These are phyloP conservation scores for Eunapius fragilis DNA, from an alignment of 37 sponge, comb jelly and placozoan species.

Conservation along the genomic window DNA sequence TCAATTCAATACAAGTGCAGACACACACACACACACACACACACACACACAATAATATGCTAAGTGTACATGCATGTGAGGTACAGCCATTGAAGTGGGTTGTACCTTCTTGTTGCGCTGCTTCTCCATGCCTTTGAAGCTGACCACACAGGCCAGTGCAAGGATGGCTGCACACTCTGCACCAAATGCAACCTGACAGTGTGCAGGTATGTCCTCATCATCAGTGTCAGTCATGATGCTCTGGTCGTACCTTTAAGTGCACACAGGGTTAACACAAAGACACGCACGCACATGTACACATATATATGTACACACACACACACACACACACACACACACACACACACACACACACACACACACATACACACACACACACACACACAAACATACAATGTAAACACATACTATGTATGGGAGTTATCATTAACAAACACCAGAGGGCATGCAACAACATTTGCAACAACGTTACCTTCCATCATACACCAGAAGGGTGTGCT, in stretches of 20 bases:
- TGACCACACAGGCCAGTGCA: conserved; percentile 45
- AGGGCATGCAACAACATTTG: too few relatives aligned
- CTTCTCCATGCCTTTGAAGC: conserved; percentile 50
- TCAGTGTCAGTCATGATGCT: conserved; percentile 69
- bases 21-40: too few relatives aligned
- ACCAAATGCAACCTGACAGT: conserved; percentile 37
- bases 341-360: too few relatives aligned
- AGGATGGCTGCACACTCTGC: conserved; percentile 61
- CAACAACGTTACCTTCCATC: conserved; percentile 54
- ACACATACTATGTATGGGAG: too few relatives aligned
- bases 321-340: too few relatives aligned
- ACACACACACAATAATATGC: background rate
- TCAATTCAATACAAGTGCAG: background rate
- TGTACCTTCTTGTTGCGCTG: conserved; percentile 15
- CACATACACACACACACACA: too few relatives aligned
- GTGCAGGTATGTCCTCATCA: conserved; percentile 50
- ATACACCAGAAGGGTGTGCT: conserved; percentile 17
- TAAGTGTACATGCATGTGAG: background rate
- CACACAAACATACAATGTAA: too few relatives aligned
- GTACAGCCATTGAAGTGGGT: background rate
- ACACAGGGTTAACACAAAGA: too few relatives aligned
- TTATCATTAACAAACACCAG: too few relatives aligned
- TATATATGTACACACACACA: too few relatives aligned
- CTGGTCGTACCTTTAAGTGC: conserved; percentile 46
- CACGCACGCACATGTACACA: too few relatives aligned